Evolutionary conservation across 2,797 vertebrate species (phyloP).

Genomic region (Oryzias dopingdopingensis): DNA sequence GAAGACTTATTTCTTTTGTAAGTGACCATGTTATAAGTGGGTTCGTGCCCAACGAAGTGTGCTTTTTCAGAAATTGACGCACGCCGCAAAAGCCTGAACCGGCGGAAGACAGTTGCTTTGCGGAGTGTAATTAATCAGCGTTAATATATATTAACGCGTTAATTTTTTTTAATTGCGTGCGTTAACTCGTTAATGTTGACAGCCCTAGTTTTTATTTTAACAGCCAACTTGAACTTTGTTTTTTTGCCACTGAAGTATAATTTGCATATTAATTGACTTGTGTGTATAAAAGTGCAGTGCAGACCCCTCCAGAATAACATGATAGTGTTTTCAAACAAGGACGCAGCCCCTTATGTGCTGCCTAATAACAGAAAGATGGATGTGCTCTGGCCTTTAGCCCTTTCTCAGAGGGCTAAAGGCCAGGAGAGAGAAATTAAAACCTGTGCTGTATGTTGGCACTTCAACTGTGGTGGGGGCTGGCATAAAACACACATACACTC

Average conservation of each 20-base stretch:
- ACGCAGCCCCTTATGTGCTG: slow-evolving; percentile 28
- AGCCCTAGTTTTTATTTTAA: too few species aligned
- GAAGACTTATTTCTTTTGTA: too few species aligned
- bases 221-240: too few species aligned
- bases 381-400: slow-evolving; percentile 49
- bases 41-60: too few species aligned
- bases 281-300: neutral
- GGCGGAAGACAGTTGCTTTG: too few species aligned
- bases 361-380: slow-evolving; percentile 59
- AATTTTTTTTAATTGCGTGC: too few species aligned
- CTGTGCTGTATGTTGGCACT: slow-evolving; percentile 24
- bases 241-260: neutral
- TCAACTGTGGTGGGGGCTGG: slow-evolving; percentile 3
- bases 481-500: slow-evolving; percentile 18
- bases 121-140: too few species aligned
- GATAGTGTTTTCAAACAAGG: slow-evolving; percentile 20
- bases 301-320: slow-evolving; percentile 5
- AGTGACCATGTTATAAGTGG: too few species aligned
- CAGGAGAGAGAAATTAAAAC: slow-evolving; percentile 36
- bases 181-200: too few species aligned
- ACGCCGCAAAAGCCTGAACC: too few species aligned
- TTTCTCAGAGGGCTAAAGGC: slow-evolving; percentile 1
- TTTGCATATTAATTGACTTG: neutral
- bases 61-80: too few species aligned
- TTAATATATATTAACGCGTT: too few species aligned